Base-by-base conservation (phyloP, 2,113 vertebrate genomes). In the Thalassoma bifasciatum region DNA sequence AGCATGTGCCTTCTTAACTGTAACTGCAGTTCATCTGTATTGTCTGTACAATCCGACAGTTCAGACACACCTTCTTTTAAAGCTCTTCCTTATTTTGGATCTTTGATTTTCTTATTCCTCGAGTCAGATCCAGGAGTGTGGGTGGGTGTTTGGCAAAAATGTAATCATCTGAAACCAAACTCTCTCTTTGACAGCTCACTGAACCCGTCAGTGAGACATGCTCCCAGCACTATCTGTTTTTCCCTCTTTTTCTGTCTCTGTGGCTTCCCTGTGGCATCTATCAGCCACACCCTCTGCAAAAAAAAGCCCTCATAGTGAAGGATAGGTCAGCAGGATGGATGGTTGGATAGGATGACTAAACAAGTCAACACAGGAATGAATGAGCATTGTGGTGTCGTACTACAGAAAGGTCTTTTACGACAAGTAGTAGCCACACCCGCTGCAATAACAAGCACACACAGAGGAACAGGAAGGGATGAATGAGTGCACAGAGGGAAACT, bases 121-220 rank as follows among this genome's bases (percentile, higher is more conserved):
- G 23, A 74, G 77, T 85, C 51, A 70, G 73, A 66, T 66, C 77
- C 75, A 84, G 37, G 51, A 68, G 30, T 62, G n/a, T 46, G 71
- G 78, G 52, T 77, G 62, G 24, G 42, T 56, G 14, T 66, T 24
- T n/a, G 30, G 60, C 54, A 66, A 75, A 23, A 34, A 21, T 75
- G 72, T 77, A 57, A 79, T 81, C 54, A 78, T 24, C 38, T 85
- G 77, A 89, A 89, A 87, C 59, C 61, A 66, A 87, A 86, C 22
- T 72, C 77, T 73, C 76, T 68, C 72, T 26, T 65, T 51, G 75
- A 62, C 49, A 51, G 26, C 38, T 19, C 37, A 40, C 59, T 51
- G 26, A 72, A 47, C 61, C 64, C 65, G 68, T 42, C 21, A 75
- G 60, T 73, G 71, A 37, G 73, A 78, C 66, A 65, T 24, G 14